Base-by-base conservation (phyloP, 2,797 vertebrate species). In the Onychomys arenicola region DNA sequence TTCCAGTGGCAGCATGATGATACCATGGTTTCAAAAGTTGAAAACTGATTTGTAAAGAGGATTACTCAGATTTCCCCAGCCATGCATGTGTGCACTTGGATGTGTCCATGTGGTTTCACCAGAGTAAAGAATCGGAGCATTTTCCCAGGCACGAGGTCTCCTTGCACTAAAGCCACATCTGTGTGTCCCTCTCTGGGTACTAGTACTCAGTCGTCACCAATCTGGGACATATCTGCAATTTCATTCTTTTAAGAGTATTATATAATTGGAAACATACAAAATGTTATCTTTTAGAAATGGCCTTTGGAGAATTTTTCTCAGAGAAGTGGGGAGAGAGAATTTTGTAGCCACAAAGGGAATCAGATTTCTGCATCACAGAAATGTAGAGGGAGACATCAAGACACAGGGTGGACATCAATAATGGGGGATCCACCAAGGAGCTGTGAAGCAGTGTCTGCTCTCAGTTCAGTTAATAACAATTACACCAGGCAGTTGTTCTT, bases 201-300 rank as follows among this genome's bases (percentile, higher is more conserved):
- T 73, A 61, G 29, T 16, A 37, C 43, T 82, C 40, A 32, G 59
- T 57, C 75, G 5, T 52, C 61, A 92, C 40, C 43, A 57, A 29
- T 89, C n/a, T 65, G 21, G 59, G 83, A 40, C 67, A 80, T 34
- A 63, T 71, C 75, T 71, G 55, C 76, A 90, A 81, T 91, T 91
- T 87, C 80, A 27, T 65, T 89, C 17, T 93, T 96, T 94, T 65
- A 93, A 93, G n/a, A 94, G 76, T 57, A 84, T 84, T 59, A 76
- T 61, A 67, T 87, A 94, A 95, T 73, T 94, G 46, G 71, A 34
- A 78, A 73, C 7, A 27, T 76, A 27, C 2, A 71, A 57, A 49
- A 69, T 88, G 8, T 29, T 92, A 57, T 67, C 61, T 71, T 95
- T 93, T 61, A 55, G 55, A 29, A 76, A n/a, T 75, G 14, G 19